A percentile compares a stretch with the other conserved stretches of the same genome.
These are phyloP conservation scores for Bothrops jararaca DNA, from an alignment of 2,113 vertebrate species.

Conservation along the genomic window DNA sequence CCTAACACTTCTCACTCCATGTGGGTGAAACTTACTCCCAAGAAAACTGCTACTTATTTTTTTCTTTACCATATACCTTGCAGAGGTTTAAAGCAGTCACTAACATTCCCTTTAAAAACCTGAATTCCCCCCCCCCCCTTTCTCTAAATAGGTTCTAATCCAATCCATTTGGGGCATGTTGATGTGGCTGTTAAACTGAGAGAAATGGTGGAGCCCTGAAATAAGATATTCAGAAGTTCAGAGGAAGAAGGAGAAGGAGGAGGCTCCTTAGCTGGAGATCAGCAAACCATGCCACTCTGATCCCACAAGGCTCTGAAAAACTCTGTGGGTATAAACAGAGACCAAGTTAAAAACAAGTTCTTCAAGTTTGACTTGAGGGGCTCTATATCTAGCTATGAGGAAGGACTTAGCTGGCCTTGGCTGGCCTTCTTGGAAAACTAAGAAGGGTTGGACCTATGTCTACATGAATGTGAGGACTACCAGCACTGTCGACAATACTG, in stretches of 20 bases:
- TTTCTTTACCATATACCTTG: not conserved
- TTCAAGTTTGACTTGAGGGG: not conserved
- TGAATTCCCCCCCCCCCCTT: too few species aligned
- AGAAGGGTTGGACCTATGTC: not conserved
- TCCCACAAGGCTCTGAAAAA: not conserved
- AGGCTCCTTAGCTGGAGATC: not conserved
- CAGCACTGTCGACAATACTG: not conserved
- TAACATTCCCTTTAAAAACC: not conserved
- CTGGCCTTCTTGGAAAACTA: not conserved
- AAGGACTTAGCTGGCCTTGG: not conserved
- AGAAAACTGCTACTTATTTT: not conserved
- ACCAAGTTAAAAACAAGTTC: not conserved
- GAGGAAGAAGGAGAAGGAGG: not conserved
- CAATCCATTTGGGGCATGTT: not conserved
- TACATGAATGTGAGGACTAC: not conserved
- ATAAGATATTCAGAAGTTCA: not conserved
- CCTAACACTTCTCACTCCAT: not conserved
- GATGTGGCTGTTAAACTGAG: not conserved
- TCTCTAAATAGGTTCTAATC: not conserved
- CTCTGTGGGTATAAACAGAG: not conserved
- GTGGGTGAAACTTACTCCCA: not conserved
- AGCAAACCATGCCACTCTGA: not conserved
- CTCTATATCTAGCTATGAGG: not conserved
- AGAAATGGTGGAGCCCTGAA: not conserved
- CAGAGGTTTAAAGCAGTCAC: not conserved